Base-by-base conservation (phyloP, 1,140 invertebrate genomes). In the Procambarus virginalis region DNA sequence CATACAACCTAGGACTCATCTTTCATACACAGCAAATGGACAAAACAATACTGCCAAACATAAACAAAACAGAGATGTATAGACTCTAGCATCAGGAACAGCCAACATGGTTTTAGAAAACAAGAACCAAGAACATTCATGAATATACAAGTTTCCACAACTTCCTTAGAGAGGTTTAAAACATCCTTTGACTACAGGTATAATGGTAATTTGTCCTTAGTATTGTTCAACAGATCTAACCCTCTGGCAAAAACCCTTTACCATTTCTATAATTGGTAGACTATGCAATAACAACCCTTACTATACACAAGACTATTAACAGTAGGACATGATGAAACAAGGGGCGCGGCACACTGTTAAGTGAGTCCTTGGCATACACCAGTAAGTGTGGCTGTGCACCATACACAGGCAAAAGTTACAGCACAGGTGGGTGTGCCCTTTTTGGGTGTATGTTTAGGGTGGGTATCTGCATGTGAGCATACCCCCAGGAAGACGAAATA, bases 221-320 rank as follows among this genome's bases (percentile, higher is more conserved):
- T 92, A 92, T 86, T 92, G 89, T 92, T 92, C 91, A 92, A 92
- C 91, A 92, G 91, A 92, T 92, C 91, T 92, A 90, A 92, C 91
- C 91, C 91, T 92, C 89, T 91, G 91, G 91, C 91, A 91, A 92
- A 91, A 86, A 90, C 91, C 91, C 89, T 92, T 92, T 92, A 92
- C 91, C 91, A 92, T 91, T 89, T 86, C 89, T 92, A 92, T 92
- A 92, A 92, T 91, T 92, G 91, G 89, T 92, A 92, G 91, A 92
- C 91, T 92, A 92, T 92, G 91, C 91, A 91, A 92, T 92, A 92
- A 92, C 91, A 92, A 92, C 89, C 89, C 91, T 92, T 92, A 92
- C 91, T 92, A 92, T 92, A 92, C 91, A 92, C 91, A 92, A 92
- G 91, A 91, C 91, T 92, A 92, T 92, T 91, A 92, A 92, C 91